phyloP scores from a whole-genome alignment of 2,797 vertebrate genomes.

The Lepilemur septentrionalis region DNA sequence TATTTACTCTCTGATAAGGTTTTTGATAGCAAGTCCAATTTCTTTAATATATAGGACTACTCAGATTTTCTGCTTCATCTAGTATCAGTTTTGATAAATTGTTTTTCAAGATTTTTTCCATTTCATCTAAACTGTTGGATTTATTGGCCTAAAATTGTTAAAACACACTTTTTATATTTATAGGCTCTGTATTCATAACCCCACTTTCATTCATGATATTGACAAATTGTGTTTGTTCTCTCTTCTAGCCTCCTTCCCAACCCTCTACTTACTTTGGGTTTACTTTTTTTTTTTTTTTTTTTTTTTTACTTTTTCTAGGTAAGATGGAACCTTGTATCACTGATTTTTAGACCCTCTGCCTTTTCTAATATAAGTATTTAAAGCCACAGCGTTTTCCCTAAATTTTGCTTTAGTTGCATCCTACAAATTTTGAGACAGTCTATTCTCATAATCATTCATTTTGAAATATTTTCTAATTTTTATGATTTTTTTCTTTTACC shows the following conservation, averaged over 20 bases:
- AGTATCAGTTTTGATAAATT: not conserved
- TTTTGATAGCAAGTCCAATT: not conserved
- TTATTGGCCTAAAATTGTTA: not conserved
- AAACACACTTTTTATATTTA: not conserved
- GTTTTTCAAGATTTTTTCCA: not conserved
- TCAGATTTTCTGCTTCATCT: slow-evolving; percentile 8
- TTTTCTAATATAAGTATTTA: slow-evolving; percentile 14
- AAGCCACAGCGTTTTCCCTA: not conserved
- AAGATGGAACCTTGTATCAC: not conserved
- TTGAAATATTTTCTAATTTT: slow-evolving; percentile 32
- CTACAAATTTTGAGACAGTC: not conserved
- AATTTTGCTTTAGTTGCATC: not conserved
- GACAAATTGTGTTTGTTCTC: not conserved
- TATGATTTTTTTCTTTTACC: not conserved
- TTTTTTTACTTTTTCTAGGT: not conserved
- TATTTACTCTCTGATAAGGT: not conserved
- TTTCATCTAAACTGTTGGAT: not conserved
- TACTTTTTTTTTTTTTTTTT: not conserved
- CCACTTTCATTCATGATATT: not conserved
- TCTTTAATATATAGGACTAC: not conserved
- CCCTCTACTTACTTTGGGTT: not conserved
- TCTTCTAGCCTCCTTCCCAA: not conserved
- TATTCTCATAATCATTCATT: not conserved
- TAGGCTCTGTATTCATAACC: not conserved
- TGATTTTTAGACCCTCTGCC: not conserved